phyloP scores from a whole-genome alignment of 2,113 vertebrate genomes.

The Corydoras sp. region DNA sequence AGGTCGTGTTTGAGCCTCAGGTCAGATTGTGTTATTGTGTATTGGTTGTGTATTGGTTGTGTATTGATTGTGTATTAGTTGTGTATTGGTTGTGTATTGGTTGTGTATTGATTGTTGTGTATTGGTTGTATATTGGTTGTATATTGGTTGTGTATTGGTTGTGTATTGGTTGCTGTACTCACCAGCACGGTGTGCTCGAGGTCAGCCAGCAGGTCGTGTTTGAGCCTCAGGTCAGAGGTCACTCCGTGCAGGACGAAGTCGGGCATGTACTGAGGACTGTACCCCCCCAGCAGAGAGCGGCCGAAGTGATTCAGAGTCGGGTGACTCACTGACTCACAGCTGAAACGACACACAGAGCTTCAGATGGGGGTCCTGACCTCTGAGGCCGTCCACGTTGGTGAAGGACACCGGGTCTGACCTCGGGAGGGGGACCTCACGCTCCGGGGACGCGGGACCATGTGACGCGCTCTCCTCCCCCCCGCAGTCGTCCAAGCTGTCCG shows the following conservation, averaged over 20 bases:
- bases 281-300: conserved; percentile 77
- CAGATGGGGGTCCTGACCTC: no score
- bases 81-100: no score
- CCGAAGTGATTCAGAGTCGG: conserved; percentile 74
- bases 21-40: no score
- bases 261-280: conserved; percentile 77
- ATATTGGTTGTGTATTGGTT: no score
- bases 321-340: conserved; percentile 68
- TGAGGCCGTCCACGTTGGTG: no score
- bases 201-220: conserved; percentile 68
- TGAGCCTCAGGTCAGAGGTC: conserved; percentile 71
- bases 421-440: conserved; percentile 75
- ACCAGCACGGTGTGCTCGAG: conserved; percentile 76
- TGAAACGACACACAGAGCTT: conserved; percentile 37
- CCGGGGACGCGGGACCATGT: conserved; percentile 42
- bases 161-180: conserved; percentile 45
- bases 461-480: conserved; percentile 69
- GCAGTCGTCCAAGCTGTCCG: conserved; percentile 76
- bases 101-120: no score
- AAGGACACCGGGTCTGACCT: conserved; percentile 59
- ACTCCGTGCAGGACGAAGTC: conserved; percentile 80
- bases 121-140: no score
- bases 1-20: no score
- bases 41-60: no score
- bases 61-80: no score